These are phyloP conservation scores for Drosophila cardini DNA, from an alignment of 1,140 invertebrate species.

Conservation along the genomic window DNA sequence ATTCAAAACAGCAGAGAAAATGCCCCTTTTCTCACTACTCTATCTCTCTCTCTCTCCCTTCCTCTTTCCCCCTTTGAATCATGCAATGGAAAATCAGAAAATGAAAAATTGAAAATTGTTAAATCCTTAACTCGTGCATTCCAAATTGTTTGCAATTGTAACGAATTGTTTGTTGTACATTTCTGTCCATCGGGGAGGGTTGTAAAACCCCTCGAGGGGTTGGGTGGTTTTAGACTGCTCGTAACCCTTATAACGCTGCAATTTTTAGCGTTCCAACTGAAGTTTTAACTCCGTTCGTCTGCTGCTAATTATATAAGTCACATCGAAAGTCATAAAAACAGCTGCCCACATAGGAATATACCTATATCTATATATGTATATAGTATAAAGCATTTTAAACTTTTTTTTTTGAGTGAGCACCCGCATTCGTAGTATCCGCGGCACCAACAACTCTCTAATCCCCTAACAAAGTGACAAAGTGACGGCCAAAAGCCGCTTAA, in stretches of 20 bases:
- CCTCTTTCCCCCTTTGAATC: not conserved
- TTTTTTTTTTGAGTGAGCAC: constrained; percentile 38
- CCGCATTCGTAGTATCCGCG: constrained; percentile 55
- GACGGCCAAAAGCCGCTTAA: constrained; percentile 62
- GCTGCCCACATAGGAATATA: constrained; percentile 67
- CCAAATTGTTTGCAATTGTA: constrained; percentile 59
- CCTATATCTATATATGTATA: not conserved
- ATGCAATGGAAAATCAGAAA: not conserved
- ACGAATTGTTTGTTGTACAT: constrained; percentile 58
- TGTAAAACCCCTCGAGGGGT: constrained; percentile 31
- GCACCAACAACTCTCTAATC: constrained; percentile 49
- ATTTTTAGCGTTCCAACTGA: constrained; percentile 34
- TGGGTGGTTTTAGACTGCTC: constrained; percentile 21
- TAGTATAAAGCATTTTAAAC: constrained; percentile 35
- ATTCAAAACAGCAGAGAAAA: constrained; percentile 2
- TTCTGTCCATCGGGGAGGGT: constrained; percentile 37
- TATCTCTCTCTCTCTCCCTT: constrained; percentile 3
- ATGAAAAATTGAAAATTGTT: constrained; percentile 49
- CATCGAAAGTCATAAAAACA: constrained; percentile 74
- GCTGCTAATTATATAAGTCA: constrained; percentile 72
- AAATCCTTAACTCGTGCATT: constrained; percentile 71
- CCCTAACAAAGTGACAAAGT: constrained; percentile 19
- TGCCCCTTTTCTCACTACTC: not conserved
- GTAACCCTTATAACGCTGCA: constrained; percentile 58
- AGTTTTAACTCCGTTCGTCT: constrained; percentile 32